Base-by-base conservation (phyloP, 2,797 vertebrate species). In the Pipistrellus pipistrellus region DNA sequence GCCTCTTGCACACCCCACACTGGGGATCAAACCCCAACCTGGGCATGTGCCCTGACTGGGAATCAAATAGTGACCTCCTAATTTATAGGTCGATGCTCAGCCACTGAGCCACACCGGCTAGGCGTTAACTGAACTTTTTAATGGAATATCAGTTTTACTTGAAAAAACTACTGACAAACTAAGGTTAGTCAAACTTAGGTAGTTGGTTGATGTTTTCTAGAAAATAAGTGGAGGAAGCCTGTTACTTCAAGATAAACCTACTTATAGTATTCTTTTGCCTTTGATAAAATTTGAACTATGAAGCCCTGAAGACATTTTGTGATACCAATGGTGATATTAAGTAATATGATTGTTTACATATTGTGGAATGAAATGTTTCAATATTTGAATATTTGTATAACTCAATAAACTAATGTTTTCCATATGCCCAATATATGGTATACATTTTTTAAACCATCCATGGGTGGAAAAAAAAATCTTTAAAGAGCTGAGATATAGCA, bases 371-470 rank as follows among this genome's bases (percentile, higher is more conserved):
- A 91, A 86, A 57, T 57, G 25, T 87, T 35, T 88, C 41, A 75
- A 35, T 44, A 93, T 86, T 84, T 87, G 9, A 89, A 86, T 84
- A 64, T 51, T 69, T 93, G 8, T 11, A 41, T 92, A 83, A 82
- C 6, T 90, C n/a, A 75, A 13, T 38, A 5, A 69, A 35, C 35
- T 90, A 82, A 68, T 57, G 27, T n/a, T 71, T 90, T 55, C 44
- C 18, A 14, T 80, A 51, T 38, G 27, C 84, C n/a, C 53, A 87
- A 71, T 48, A 21, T 44, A 44, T 53, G 64, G 11, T 80, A 27
- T 66, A 20, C 75, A 46, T 71, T 90, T 64, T 18, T 12, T 41
- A 30, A 85, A 57, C 8, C 21, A 80, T 71, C 6, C 13, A 71
- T 18, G 6, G 4, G 1, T 75, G 20, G 20, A 73, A 51, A 64